Base-by-base conservation (phyloP, 2,113 vertebrate species). In the Peromyscus leucopus region DNA sequence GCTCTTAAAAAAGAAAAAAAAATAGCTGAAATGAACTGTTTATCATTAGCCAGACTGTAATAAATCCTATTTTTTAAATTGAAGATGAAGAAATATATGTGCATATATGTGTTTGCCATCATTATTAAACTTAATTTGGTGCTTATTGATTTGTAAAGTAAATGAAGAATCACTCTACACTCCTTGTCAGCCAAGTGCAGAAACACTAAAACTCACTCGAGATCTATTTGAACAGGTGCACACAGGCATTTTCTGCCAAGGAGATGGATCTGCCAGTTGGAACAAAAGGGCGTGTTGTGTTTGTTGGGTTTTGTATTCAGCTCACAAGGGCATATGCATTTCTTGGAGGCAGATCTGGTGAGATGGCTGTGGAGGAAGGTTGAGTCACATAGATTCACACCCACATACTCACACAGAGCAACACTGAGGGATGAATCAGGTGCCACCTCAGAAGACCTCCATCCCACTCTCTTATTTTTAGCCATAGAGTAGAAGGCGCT, bases 211-310 rank as follows among this genome's bases (percentile, higher is more conserved):
- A 91, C 82, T 92, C 69, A 82, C 69, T 42, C 13, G 0, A 65
- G 21, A 84, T 93, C 69, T 96, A 88, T 96, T 96, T 85, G 69
- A 96, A 96, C 90, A 96, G 96, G 96, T 97, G 89, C 90, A 82
- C 24, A 1, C 55, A 67, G 71, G 39, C 1, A 39, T 79, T 86
- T 94, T 83, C 48, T 96, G 93, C 94, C 93, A 94, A 88, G 11
- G 24, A 65, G 6, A 57, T 69, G 22, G 63, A 76, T 86, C 19
- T 93, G n/a, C n/a, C 71, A 39, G 11, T 79, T 96, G 57, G 83
- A 93, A 67, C 65, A 51, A 82, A 36, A 95, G 67, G n/a, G 51
- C 1, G 8, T 65, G n/a, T 84, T 28, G 5, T 97, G 28, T 91
- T 96, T 92, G 0, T 22, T 91, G 31, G 69, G 33, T 13, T 39